Evolutionary conservation across 2,113 vertebrate species (phyloP).

Genomic region (Chelonoidis abingdonii): DNA sequence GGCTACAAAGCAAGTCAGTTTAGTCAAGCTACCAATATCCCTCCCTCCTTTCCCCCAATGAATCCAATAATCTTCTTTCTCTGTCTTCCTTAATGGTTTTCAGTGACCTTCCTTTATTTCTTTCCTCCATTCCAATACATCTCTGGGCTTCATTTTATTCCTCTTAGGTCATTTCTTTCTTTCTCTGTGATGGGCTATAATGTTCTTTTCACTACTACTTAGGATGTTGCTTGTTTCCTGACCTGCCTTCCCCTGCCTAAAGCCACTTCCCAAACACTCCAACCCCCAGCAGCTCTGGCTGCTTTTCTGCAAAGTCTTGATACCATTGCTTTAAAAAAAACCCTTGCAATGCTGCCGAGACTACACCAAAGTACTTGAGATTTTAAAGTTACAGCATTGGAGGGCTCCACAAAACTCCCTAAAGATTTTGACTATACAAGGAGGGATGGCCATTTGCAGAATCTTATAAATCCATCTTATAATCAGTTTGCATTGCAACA

Average conservation of each 20-base stretch:
- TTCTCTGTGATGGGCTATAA: neutral
- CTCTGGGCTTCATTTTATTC: neutral
- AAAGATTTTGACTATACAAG: neutral
- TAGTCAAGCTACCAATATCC: neutral
- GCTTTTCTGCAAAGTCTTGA: neutral
- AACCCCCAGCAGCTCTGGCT: neutral
- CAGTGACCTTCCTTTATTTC: neutral
- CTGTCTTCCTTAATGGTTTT: accelerated
- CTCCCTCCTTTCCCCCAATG: neutral
- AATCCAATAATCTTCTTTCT: neutral
- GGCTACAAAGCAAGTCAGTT: accelerated
- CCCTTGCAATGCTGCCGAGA: neutral
- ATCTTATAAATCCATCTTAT: neutral
- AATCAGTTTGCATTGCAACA: neutral
- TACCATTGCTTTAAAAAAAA: neutral
- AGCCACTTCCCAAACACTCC: neutral
- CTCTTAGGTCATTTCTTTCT: neutral
- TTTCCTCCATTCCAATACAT: neutral
- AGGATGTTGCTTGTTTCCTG: neutral
- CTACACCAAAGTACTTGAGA: neutral
- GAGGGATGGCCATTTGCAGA: neutral
- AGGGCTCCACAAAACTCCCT: neutral
- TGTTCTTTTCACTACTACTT: neutral
- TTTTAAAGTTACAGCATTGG: neutral
- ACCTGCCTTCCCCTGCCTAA: neutral